These are phyloP conservation scores for Muscicapa comitata DNA, from an alignment of 2,797 vertebrate species.

Conservation along the genomic window DNA sequence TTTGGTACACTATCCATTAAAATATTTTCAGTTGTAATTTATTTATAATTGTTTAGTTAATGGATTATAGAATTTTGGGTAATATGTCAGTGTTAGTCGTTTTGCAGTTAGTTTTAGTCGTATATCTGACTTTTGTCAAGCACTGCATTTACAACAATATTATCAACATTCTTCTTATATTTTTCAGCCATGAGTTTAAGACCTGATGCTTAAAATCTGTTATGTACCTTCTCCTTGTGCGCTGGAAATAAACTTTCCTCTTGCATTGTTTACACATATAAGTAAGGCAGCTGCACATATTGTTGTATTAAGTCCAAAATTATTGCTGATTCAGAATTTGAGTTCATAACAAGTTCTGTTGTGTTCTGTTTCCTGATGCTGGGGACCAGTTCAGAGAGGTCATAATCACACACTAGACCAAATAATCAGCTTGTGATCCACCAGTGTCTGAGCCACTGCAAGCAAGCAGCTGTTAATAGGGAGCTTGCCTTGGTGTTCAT, in stretches of 20 bases:
- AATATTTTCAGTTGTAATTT: background rate
- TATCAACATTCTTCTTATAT: background rate
- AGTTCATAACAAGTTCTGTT: background rate
- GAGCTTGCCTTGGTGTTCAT: background rate
- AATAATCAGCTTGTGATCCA: background rate
- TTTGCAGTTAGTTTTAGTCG: background rate
- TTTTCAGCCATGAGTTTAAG: background rate
- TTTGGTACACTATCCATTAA: background rate
- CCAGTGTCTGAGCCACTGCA: background rate
- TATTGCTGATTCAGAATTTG: background rate
- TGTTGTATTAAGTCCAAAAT: background rate
- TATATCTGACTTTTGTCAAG: background rate
- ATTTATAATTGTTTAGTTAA: background rate
- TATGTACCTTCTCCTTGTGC: background rate
- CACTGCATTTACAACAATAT: background rate
- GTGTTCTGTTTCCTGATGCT: background rate
- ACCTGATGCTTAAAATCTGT: background rate
- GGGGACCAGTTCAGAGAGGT: background rate
- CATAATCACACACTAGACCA: background rate
- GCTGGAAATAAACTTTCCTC: background rate
- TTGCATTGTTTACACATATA: rapidly evolving
- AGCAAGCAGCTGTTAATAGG: background rate
- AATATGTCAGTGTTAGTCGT: background rate
- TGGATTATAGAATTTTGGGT: background rate
- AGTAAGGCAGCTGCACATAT: background rate